Evolutionary conservation across 2,797 vertebrate species (phyloP).

Genomic region (Phrynocephalus guinanensis): DNA sequence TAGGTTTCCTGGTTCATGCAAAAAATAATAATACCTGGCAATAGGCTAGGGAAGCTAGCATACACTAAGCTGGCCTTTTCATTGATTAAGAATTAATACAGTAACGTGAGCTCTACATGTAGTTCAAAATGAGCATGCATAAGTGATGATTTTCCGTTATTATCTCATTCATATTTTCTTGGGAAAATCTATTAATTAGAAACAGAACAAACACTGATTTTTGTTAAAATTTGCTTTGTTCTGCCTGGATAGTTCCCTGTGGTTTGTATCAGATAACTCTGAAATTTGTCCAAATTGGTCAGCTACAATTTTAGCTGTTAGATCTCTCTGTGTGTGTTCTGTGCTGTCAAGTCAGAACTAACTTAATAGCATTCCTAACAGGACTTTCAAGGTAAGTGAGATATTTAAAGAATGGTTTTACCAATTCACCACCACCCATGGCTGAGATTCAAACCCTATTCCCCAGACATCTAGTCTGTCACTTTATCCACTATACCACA

Average conservation of each 20-base stretch:
- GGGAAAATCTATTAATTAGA: neutral
- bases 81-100: too few relatives aligned
- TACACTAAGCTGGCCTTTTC: neutral
- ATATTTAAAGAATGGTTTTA: too few relatives aligned
- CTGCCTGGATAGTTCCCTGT: neutral
- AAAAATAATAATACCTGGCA: neutral
- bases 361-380: too few relatives aligned
- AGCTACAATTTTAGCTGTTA: neutral
- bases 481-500: too few relatives aligned
- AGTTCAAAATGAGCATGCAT: neutral
- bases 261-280: neutral
- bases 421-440: too few relatives aligned
- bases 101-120: too few relatives aligned
- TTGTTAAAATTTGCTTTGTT: neutral
- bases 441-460: too few relatives aligned
- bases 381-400: too few relatives aligned
- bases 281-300: neutral
- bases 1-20: neutral
- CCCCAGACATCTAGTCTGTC: too few relatives aligned
- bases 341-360: too few relatives aligned
- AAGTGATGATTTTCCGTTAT: neutral
- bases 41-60: neutral
- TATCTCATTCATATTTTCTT: neutral
- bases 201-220: neutral
- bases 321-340: too few relatives aligned